Base-by-base conservation (phyloP, 2,113 vertebrate genomes). In the Periophthalmodon schlosseri region DNA sequence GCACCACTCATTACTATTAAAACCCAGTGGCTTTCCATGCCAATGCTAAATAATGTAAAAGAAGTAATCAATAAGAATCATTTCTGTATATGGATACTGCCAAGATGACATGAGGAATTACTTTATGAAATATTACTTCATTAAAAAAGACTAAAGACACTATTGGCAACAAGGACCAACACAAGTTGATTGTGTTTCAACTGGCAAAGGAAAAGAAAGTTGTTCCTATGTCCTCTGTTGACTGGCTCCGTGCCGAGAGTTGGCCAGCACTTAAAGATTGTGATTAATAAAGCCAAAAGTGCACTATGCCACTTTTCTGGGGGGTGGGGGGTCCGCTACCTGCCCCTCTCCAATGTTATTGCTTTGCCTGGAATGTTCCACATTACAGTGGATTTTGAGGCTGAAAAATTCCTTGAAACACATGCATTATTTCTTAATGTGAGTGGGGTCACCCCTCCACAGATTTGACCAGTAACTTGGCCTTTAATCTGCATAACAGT, bases 91-190 rank as follows among this genome's bases (percentile, higher is more conserved):
- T 69, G 63, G 72, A 65, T 28, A 52, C 54, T 28, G 57, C 68
- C 67, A 70, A 76, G 75, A 74, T 74, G n/a, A 76, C 72, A 68
- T 60, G 71, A 64, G 7, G 33, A 61, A 58, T 36, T 69, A 77
- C 44, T 61, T 75, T 15, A 82, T 72, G 15, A 80, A 69, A 70
- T 71, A 60, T 72, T 73, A 24, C 46, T 23, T 39, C 24, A 72
- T 49, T 13, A 58, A 73, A 64, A 28, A 61, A 15, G 61, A 28
- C 8, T 46, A 6, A 66, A 72, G 66, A 81, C 36, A 34, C 73
- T 75, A 60, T 73, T 79, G 69, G 73, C 70, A 76, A 68, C 56
- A 72, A 65, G 1, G 9, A 21, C 11, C 52, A 21, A 67, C 50
- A 49, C 63, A 73, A 76, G 36, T 28, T 57, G 76, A 28, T 58